Percentiles rank a stretch among this genome's conserved stretches.
phyloP scores from a whole-genome alignment of 2,888 invertebrate genomes.

The Rhagophthalmus giganteus region DNA sequence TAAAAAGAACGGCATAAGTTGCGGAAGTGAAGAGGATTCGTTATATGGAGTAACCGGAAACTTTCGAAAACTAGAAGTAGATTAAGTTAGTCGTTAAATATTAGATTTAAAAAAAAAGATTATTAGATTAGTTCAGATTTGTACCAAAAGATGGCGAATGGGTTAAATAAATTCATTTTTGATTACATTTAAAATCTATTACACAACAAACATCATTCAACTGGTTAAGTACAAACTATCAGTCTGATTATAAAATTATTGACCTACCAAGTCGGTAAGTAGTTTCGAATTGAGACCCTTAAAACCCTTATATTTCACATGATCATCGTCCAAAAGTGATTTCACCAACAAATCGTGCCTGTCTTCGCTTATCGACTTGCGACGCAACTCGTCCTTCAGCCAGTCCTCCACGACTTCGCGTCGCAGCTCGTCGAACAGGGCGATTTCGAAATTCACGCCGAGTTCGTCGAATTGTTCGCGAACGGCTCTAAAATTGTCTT shows the following conservation, averaged over 20 bases:
- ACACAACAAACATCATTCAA: too few species aligned
- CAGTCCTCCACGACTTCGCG: conserved; percentile 36
- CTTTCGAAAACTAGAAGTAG: conserved; percentile 77
- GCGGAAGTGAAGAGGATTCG: conserved; percentile 67
- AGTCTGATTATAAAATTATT: too few species aligned
- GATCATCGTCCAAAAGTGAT: conserved; percentile 35
- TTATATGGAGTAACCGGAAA: conserved; percentile 73
- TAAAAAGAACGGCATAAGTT: conserved; percentile 62
- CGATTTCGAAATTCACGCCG: conserved; percentile 34
- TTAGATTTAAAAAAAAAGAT: too few species aligned
- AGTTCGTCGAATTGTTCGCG: conserved; percentile 34
- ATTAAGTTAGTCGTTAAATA: too few species aligned
- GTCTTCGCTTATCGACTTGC: conserved; percentile 26
- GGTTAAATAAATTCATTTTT: too few species aligned
- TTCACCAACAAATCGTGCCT: conserved; percentile 30
- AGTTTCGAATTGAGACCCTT: conserved; percentile 41
- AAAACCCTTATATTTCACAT: conserved; percentile 38
- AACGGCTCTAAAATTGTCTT: conserved; percentile 35
- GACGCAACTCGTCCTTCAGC: conserved; percentile 33
- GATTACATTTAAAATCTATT: too few species aligned
- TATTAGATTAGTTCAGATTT: too few species aligned
- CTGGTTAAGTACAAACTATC: too few species aligned
- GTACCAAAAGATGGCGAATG: too few species aligned
- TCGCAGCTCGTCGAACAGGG: conserved; percentile 41
- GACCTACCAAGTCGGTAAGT: too few species aligned